Conservation (phyloP, 2,113 vertebrate genomes). For the Osmerus mordax region DNA sequence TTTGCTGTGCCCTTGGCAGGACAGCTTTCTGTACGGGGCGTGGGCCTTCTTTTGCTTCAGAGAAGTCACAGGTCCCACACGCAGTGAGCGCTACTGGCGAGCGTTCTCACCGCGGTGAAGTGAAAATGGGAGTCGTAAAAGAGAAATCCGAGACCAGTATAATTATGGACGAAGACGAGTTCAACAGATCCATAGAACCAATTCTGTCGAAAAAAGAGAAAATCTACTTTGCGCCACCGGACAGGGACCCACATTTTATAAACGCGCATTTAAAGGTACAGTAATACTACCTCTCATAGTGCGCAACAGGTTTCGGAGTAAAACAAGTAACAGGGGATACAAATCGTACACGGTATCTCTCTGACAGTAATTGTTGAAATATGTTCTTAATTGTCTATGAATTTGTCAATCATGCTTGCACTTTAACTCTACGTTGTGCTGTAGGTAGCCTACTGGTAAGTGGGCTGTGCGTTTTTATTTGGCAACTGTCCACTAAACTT, state of each 20-base stretch:
- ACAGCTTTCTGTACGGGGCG: no score
- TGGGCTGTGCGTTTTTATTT: no score
- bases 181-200: conserved; percentile 73
- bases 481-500: no score
- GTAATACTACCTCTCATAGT: not conserved
- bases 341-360: no score
- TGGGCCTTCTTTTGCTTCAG: no score
- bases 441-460: no score
- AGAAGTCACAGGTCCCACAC: not conserved
- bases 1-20: no score
- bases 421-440: no score
- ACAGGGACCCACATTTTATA: conserved; percentile 77
- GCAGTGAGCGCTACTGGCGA: conserved; percentile 15
- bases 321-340: not conserved
- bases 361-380: no score
- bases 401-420: no score
- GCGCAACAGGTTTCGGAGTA: not conserved
- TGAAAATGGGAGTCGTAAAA: conserved; percentile 83
- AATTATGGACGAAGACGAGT: conserved; percentile 81
- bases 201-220: conserved; percentile 68
- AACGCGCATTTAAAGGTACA: conserved; percentile 85
- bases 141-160: conserved; percentile 80
- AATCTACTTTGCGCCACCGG: conserved; percentile 33
- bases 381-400: no score
- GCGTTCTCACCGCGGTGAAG: not conserved